phyloP scores from a whole-genome alignment of 2,113 vertebrate species.

The Gasterosteus nipponicus region DNA sequence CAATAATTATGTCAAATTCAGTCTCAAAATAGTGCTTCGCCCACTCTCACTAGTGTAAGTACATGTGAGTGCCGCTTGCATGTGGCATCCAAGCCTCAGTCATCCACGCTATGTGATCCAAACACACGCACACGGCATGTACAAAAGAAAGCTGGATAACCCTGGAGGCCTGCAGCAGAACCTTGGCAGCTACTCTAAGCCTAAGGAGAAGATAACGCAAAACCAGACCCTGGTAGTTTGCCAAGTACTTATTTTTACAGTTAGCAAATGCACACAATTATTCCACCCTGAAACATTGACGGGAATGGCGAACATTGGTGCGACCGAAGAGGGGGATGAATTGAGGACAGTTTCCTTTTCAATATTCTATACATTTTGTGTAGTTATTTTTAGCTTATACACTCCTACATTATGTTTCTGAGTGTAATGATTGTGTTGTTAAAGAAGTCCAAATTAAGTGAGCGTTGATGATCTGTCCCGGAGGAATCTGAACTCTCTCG shows the following conservation, averaged over 20 bases:
- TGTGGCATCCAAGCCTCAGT: slow-evolving; percentile 47
- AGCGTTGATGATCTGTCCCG: slow-evolving; percentile 29
- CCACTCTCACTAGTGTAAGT: slow-evolving; percentile 33
- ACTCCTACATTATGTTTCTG: neutral
- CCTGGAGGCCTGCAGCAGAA: slow-evolving; percentile 30
- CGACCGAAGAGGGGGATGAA: neutral
- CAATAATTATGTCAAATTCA: slow-evolving; percentile 28
- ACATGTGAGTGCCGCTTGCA: slow-evolving; percentile 31
- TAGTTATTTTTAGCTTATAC: slow-evolving; percentile 1
- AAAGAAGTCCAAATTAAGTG: slow-evolving; percentile 16
- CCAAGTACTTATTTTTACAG: slow-evolving; percentile 32
- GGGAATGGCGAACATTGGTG: slow-evolving; percentile 8
- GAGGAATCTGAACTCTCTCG: slow-evolving; percentile 18
- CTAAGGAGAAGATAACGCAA: slow-evolving; percentile 33
- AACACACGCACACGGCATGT: slow-evolving; percentile 23
- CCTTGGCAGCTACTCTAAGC: slow-evolving; percentile 34
- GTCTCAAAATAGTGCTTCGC: slow-evolving; percentile 28
- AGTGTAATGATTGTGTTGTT: slow-evolving; percentile 22
- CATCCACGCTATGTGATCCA: slow-evolving; percentile 42
- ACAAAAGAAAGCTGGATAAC: slow-evolving; percentile 26
- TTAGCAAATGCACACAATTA: slow-evolving; percentile 23
- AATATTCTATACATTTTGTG: neutral
- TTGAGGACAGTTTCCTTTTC: neutral
- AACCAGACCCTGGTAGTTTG: slow-evolving; percentile 45
- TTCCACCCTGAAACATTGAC: neutral